Evolutionary conservation across 2,797 vertebrate genomes (phyloP), one percentile per base, ranked within the genome.

Genomic region (Phoeniculus purpureus): DNA sequence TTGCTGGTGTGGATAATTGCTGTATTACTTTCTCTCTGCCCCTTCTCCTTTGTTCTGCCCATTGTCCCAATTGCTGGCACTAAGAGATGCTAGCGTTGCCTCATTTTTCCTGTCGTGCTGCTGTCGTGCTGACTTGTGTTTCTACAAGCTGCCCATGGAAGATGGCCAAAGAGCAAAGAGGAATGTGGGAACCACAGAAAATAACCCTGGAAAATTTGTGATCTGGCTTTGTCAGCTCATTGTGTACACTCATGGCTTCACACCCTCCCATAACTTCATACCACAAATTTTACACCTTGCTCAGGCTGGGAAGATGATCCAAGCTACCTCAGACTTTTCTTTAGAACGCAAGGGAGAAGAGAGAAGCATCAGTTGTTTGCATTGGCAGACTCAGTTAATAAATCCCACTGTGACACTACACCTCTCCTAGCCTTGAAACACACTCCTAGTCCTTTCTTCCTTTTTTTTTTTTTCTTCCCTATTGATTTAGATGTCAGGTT

Each of bases 31-130:
- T 67, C 72, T 47, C 27, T 75, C 3, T 29, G 37, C 9, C 11
- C 17, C 17, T 7, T 77, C 72, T 55, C 62, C 22, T 60, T 87
- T 67, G 37, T 37, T 23, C 75, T 81, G 32, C 16, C 12, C 3
- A 3, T 55, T 72, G 10, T 52, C 65, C 43, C 56, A 71, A 0
- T n/a, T 31, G 15, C 47, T 80, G 60, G 71, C 67, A 80, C 6
- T 14, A n/a, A 37, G 0, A 37, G 23, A 20, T 65, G 23, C 27
- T 68, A 88, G 20, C 2, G 1, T 79, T 2, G 2, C 54, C 32
- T 67, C 40, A 19, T 22, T 31, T 64, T 60, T 12, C 1, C 55
- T 54, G 12, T 21, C 27, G 20, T 4, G 31, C 10, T 71, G n/a
- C 56, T 81, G 37, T 37, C n/a, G n/a, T n/a, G n/a, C 52, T 56